phyloP scores from a whole-genome alignment of 2,797 vertebrate species.

The Urophycis tenuis region DNA sequence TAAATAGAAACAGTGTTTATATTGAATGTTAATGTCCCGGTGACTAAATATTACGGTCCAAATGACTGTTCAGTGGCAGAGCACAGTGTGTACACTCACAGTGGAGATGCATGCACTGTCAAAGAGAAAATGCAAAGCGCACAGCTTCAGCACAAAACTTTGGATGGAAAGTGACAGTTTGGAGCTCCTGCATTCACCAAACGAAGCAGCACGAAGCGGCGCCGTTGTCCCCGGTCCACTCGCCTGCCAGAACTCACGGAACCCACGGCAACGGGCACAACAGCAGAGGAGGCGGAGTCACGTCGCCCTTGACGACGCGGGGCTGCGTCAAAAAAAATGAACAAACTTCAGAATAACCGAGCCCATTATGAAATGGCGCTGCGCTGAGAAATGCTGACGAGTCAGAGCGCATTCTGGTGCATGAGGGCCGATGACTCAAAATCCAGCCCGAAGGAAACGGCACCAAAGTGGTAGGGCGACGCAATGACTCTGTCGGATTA shows the following conservation, averaged over 20 bases:
- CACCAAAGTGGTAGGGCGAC: neutral
- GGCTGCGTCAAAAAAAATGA: neutral
- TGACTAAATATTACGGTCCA: neutral
- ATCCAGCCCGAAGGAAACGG: neutral
- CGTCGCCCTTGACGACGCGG: neutral
- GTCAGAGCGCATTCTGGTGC: neutral
- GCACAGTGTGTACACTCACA: neutral
- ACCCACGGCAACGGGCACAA: neutral
- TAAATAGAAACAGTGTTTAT: no score
- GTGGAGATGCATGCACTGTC: neutral
- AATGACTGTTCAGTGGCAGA: neutral
- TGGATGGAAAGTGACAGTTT: neutral
- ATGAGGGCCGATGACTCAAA: neutral
- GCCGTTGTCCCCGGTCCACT: neutral
- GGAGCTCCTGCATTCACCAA: neutral
- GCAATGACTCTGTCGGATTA: neutral
- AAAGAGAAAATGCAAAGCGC: neutral
- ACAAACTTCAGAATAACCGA: neutral
- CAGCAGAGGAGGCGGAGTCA: neutral
- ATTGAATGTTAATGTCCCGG: no score
- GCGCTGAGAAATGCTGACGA: neutral
- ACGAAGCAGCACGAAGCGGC: neutral
- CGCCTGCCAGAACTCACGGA: no score
- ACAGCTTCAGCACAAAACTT: neutral
- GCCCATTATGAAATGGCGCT: neutral